phyloP scores from a whole-genome alignment of 2,888 invertebrate genomes.

The Oligia fasciuncula region DNA sequence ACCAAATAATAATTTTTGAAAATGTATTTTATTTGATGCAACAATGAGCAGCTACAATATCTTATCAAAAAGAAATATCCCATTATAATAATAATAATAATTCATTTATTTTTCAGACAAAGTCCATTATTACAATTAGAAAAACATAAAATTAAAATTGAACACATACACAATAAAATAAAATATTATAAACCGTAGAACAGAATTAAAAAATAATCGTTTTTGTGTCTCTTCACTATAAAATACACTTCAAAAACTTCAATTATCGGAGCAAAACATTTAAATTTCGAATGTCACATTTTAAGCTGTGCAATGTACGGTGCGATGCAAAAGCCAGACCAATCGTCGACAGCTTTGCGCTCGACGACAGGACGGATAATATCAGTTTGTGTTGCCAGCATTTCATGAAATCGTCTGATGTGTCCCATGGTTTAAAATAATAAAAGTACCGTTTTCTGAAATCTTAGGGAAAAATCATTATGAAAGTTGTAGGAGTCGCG shows the following conservation, averaged over 20 bases:
- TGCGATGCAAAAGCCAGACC: constrained; percentile 48
- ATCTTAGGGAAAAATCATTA: too few species aligned
- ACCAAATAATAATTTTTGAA: too few species aligned
- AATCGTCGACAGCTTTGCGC: constrained; percentile 57
- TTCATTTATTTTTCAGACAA: too few species aligned
- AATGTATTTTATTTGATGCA: not conserved
- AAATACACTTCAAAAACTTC: constrained; percentile 37
- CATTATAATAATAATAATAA: too few species aligned
- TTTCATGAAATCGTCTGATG: constrained; percentile 2
- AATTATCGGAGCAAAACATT: constrained; percentile 49
- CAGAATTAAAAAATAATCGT: not conserved
- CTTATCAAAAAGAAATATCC: too few species aligned
- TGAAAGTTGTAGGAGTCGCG: too few species aligned
- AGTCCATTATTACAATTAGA: too few species aligned
- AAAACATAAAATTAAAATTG: too few species aligned
- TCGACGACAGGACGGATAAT: constrained; percentile 51
- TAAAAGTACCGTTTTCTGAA: not conserved
- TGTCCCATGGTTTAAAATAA: not conserved
- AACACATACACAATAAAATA: too few species aligned
- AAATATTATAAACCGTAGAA: not conserved
- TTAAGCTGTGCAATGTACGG: constrained; percentile 47
- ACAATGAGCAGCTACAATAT: not conserved
- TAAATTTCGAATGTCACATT: constrained; percentile 52
- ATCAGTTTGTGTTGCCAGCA: constrained; percentile 42
- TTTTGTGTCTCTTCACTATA: not conserved